phyloP scores from a whole-genome alignment of 2,797 vertebrate species.

The Brachyalestes nurse region DNA sequence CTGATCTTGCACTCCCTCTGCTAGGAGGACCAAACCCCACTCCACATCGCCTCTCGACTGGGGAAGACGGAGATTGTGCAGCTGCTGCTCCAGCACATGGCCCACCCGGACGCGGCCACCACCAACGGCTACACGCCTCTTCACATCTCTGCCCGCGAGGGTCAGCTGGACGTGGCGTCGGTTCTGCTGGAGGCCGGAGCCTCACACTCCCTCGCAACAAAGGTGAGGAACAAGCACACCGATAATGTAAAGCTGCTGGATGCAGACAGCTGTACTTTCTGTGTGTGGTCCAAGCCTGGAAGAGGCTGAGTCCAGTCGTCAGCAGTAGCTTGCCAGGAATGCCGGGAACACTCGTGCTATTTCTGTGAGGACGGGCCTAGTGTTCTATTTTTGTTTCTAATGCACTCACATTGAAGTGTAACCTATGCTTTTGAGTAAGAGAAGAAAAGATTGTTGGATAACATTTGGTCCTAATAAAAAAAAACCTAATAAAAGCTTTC shows the following conservation, averaged over 20 bases:
- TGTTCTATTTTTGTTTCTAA: not conserved
- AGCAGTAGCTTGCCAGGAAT: not conserved
- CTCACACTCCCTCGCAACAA: slow-evolving; percentile 92
- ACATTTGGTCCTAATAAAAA: too few relatives aligned
- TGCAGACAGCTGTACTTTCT: not conserved
- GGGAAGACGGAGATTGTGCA: slow-evolving; percentile 98
- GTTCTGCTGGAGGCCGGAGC: slow-evolving; percentile 94
- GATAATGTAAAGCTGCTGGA: not conserved
- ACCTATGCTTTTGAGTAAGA: too few relatives aligned
- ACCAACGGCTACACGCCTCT: slow-evolving; percentile 94
- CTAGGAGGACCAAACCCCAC: slow-evolving; percentile 97
- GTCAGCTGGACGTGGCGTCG: slow-evolving; percentile 92
- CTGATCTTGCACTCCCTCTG: not conserved
- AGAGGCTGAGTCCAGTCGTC: not conserved
- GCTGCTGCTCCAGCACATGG: slow-evolving; percentile 96
- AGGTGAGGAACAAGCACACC: slow-evolving; percentile 76
- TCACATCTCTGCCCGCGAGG: slow-evolving; percentile 95
- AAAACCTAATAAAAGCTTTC: too few relatives aligned
- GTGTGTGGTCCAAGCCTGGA: not conserved
- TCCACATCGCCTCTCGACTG: slow-evolving; percentile 96
- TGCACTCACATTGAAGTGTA: too few relatives aligned
- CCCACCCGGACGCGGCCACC: slow-evolving; percentile 94
- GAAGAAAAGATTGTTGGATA: too few relatives aligned
- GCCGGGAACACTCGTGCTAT: not conserved
- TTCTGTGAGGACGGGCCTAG: not conserved